These are phyloP conservation scores for Leptodactylus fuscus DNA, from an alignment of 2,113 vertebrate genomes.

Conservation along the genomic window DNA sequence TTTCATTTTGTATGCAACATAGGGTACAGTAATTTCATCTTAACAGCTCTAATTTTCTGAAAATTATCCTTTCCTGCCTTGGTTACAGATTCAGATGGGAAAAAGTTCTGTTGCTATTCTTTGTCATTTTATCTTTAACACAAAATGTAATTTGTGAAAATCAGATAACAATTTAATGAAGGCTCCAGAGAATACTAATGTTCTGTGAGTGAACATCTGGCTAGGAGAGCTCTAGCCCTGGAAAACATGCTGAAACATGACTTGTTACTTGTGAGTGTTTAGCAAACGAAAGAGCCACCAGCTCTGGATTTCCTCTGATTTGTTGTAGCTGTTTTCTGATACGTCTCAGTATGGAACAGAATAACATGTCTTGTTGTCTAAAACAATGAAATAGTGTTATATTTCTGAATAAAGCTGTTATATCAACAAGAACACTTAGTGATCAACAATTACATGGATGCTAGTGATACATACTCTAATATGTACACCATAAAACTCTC, in stretches of 20 bases:
- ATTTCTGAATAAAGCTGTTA: not conserved
- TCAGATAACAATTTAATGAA: slow-evolving; percentile 59
- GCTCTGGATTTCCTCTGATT: not conserved
- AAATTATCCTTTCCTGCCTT: slow-evolving; percentile 57
- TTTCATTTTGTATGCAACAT: slow-evolving; percentile 53
- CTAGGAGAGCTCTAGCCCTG: slow-evolving; percentile 5
- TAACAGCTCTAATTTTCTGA: slow-evolving; percentile 56
- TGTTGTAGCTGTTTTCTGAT: not conserved
- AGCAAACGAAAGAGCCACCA: not conserved
- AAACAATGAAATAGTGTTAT: not conserved
- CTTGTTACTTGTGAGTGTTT: not conserved
- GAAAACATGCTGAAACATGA: slow-evolving; percentile 36
- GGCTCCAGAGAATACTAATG: slow-evolving; percentile 54
- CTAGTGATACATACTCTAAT: not conserved
- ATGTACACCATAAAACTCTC: no score
- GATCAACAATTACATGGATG: not conserved
- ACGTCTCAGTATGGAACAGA: not conserved
- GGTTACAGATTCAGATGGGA: slow-evolving; percentile 50
- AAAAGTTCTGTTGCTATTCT: slow-evolving; percentile 46
- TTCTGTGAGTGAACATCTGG: slow-evolving; percentile 42
- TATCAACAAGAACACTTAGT: not conserved
- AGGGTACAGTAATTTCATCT: slow-evolving; percentile 52
- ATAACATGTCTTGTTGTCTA: not conserved
- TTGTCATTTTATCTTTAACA: slow-evolving; percentile 61
- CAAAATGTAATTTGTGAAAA: slow-evolving; percentile 57